Conservation (phyloP, 2,797 vertebrate species). For the Holocentrus rufus region DNA sequence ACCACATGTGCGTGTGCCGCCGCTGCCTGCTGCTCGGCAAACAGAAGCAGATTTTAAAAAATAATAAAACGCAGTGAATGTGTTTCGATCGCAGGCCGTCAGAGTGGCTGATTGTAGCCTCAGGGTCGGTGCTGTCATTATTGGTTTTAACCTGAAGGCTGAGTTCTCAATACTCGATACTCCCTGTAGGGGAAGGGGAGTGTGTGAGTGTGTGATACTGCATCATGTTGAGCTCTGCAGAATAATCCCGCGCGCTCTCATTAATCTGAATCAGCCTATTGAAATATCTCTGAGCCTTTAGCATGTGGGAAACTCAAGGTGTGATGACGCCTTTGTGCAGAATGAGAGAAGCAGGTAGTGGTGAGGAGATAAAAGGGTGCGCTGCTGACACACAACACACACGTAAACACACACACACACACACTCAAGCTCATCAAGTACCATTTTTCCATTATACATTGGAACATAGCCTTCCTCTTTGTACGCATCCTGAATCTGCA, state of each 20-base stretch:
- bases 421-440: neutral
- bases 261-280: neutral
- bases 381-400: neutral
- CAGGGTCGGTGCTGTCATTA: constrained; percentile 9
- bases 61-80: neutral
- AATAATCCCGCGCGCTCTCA: neutral
- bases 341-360: too few relatives aligned
- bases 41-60: neutral
- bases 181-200: neutral
- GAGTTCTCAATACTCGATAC: neutral
- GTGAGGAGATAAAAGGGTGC: too few relatives aligned
- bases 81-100: constrained; percentile 11
- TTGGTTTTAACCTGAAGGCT: constrained; percentile 8
- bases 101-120: constrained; percentile 10
- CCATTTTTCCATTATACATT: too few relatives aligned
- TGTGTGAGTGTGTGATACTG: neutral
- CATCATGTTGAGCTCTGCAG: neutral
- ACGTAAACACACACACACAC: neutral
- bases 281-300: too few relatives aligned
- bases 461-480: neutral
- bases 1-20: neutral
- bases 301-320: neutral
- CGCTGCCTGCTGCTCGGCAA: neutral
- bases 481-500: too few relatives aligned
- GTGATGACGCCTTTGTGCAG: neutral